Conservation (phyloP, 2,888 invertebrate species). For the Archips crataeganus region DNA sequence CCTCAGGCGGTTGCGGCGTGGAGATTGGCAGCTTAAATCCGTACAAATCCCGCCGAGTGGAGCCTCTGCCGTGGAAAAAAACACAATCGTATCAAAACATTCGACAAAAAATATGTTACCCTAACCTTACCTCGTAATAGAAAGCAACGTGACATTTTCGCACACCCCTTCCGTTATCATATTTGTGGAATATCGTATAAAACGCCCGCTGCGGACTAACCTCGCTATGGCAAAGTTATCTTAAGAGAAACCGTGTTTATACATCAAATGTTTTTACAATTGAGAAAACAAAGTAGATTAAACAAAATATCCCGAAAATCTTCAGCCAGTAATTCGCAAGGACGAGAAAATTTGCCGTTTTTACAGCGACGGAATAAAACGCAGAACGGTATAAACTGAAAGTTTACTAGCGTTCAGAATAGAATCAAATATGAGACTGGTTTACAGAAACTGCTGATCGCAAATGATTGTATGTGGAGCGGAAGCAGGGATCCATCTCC, state of each 20-base stretch:
- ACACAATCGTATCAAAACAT: constrained; percentile 70
- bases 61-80: constrained; percentile 60
- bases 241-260: not conserved
- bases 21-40: constrained; percentile 80
- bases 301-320: not conserved
- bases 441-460: constrained; percentile 16
- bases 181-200: constrained; percentile 33
- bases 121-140: constrained; percentile 42
- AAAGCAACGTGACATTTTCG: constrained; percentile 41
- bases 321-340: not conserved
- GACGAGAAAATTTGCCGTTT: not conserved
- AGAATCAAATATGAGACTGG: constrained; percentile 3
- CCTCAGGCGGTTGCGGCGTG: constrained; percentile 66
- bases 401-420: not conserved
- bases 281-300: not conserved
- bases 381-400: not conserved
- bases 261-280: constrained; percentile 4
- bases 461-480: constrained; percentile 45
- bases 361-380: not conserved
- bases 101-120: constrained; percentile 52
- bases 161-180: constrained; percentile 36
- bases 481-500: constrained; percentile 64
- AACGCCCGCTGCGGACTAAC: constrained; percentile 1
- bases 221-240: constrained; percentile 5
- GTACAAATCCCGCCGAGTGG: constrained; percentile 70